A percentile compares a stretch with the other conserved stretches of the same genome.
Evolutionary conservation across 1,140 invertebrate species (phyloP).

Genomic region (Scaptomyza graminum): DNA sequence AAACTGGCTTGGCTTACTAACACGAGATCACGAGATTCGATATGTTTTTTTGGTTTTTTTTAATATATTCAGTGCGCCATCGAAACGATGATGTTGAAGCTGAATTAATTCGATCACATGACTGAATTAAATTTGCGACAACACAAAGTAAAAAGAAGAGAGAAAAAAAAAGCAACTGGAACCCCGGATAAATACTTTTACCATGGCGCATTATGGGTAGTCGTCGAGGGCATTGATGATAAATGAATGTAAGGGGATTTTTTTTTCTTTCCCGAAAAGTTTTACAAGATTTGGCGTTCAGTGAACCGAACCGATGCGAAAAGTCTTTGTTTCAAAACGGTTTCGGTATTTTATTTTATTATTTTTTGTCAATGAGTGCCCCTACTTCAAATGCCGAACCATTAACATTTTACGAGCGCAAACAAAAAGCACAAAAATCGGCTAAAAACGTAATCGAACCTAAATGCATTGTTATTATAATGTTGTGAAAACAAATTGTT

Average conservation of each 20-base stretch:
- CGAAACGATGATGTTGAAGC: slow-evolving; percentile 30
- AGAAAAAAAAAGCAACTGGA: slow-evolving; percentile 41
- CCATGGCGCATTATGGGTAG: slow-evolving; percentile 37
- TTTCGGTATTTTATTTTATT: not conserved
- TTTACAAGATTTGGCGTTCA: slow-evolving; percentile 1
- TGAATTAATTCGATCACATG: slow-evolving; percentile 73
- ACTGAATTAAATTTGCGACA: slow-evolving; percentile 45
- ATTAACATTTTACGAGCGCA: slow-evolving; percentile 31
- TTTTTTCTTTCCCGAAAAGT: not conserved
- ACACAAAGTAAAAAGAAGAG: slow-evolving; percentile 5
- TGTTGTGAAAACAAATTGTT: slow-evolving; percentile 5
- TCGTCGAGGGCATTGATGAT: slow-evolving; percentile 8
- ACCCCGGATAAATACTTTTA: slow-evolving; percentile 11
- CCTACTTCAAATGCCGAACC: slow-evolving; percentile 17
- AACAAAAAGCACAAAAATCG: slow-evolving; percentile 3
- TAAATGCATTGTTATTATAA: slow-evolving; percentile 24
- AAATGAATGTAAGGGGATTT: slow-evolving; percentile 26
- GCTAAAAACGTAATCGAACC: slow-evolving; percentile 26
- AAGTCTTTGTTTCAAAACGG: not conserved
- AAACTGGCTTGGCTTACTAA: no score
- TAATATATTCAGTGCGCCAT: no score
- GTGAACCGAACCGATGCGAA: slow-evolving; percentile 17
- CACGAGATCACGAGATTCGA: no score
- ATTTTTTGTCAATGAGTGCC: slow-evolving; percentile 17
- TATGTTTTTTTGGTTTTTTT: no score